A percentile compares a stretch with the other conserved stretches of the same genome.
These are phyloP conservation scores for Timema cristinae DNA, from an alignment of 2,888 invertebrate genomes.

Conservation along the genomic window DNA sequence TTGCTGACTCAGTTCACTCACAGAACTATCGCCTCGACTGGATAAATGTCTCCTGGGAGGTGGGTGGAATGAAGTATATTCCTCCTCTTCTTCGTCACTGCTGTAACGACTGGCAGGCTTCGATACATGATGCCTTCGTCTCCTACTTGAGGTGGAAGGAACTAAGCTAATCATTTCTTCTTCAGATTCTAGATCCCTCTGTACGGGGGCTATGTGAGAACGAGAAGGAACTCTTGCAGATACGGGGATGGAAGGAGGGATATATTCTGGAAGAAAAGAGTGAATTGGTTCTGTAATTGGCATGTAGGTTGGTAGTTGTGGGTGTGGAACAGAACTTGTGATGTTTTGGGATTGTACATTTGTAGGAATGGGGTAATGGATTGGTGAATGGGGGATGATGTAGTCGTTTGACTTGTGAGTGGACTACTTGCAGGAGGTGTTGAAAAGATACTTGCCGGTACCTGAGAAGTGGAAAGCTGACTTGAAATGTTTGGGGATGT, in stretches of 20 bases:
- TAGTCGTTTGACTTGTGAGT: too few species aligned
- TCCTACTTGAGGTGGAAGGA: slow-evolving; percentile 19
- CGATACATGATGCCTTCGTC: slow-evolving; percentile 24
- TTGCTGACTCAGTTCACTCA: slow-evolving; percentile 66
- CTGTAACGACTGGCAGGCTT: slow-evolving; percentile 25
- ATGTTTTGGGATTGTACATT: slow-evolving; percentile 30
- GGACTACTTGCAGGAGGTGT: too few species aligned
- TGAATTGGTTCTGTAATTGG: slow-evolving; percentile 23
- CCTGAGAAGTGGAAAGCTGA: slow-evolving; percentile 13
- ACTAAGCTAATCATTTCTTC: slow-evolving; percentile 26
- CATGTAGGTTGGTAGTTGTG: neutral
- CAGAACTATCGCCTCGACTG: slow-evolving; percentile 39
- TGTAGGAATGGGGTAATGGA: slow-evolving; percentile 27
- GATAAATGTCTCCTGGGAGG: slow-evolving; percentile 34
- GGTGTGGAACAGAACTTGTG: neutral
- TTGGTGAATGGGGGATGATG: too few species aligned
- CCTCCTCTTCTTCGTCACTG: slow-evolving; percentile 35
- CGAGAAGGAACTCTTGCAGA: slow-evolving; percentile 22
- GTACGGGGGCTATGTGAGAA: slow-evolving; percentile 10
- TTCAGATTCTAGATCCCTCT: slow-evolving; percentile 28
- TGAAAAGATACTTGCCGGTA: slow-evolving; percentile 42
- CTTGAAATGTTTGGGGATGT: neutral
- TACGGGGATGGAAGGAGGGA: slow-evolving; percentile 19
- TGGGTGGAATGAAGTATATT: slow-evolving; percentile 39
- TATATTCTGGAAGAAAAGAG: slow-evolving; percentile 25